phyloP scores from a whole-genome alignment of 2,113 vertebrate species.

The Trichomycterus rosablanca region DNA sequence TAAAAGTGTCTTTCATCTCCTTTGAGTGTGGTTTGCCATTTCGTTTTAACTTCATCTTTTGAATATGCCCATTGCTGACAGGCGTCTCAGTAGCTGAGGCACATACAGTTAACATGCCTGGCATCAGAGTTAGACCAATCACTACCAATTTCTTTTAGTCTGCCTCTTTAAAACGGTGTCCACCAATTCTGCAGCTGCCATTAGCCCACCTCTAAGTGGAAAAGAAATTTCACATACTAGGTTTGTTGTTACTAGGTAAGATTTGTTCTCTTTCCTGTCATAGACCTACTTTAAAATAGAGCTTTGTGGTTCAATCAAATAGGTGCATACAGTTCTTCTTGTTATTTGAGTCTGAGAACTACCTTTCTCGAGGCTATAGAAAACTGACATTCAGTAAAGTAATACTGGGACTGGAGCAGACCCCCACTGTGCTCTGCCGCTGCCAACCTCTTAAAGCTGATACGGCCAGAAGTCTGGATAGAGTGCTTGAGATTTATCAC shows the following conservation, averaged over 20 bases:
- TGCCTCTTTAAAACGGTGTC: no score
- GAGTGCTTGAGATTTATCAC: conserved; percentile 26
- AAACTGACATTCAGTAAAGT: conserved; percentile 27
- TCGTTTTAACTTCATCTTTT: no score
- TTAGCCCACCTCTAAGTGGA: no score
- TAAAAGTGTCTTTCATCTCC: no score
- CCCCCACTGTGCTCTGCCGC: conserved; percentile 5
- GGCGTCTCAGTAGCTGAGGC: no score
- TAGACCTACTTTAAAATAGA: neutral
- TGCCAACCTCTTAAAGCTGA: conserved; percentile 23
- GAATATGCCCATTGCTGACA: no score
- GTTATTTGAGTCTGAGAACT: neutral
- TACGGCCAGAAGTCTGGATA: conserved; percentile 7
- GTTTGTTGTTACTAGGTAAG: neutral
- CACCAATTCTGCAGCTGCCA: no score
- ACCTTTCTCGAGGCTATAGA: neutral
- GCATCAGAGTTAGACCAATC: no score
- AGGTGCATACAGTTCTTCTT: conserved; percentile 9
- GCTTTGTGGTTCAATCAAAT: conserved; percentile 15
- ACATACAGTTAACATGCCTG: no score
- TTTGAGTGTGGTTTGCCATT: no score
- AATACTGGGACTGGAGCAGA: conserved; percentile 1
- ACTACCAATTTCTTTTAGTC: no score
- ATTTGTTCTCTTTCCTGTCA: conserved; percentile 3
- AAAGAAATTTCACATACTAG: no score